These are phyloP conservation scores for Vidua macroura DNA, from an alignment of 2,113 vertebrate species.

Conservation along the genomic window DNA sequence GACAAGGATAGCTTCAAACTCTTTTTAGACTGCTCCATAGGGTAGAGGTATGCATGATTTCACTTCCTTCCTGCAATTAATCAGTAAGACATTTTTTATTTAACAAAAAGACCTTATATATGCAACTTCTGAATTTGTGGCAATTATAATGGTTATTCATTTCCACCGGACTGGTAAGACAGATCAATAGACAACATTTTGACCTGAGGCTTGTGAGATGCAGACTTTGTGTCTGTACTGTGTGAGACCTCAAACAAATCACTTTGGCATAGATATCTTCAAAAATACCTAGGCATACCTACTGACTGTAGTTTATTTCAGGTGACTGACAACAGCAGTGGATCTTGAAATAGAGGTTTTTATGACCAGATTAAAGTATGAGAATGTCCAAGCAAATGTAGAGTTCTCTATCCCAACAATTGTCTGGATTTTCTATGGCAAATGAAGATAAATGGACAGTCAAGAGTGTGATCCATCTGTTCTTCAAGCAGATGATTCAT, in stretches of 20 bases:
- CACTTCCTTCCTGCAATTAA: conserved; percentile 36
- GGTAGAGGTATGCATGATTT: not conserved
- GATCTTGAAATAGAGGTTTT: not conserved
- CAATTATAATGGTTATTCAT: not conserved
- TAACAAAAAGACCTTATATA: conserved; percentile 7
- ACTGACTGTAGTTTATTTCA: not conserved
- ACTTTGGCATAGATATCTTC: not conserved
- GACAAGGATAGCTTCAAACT: not conserved
- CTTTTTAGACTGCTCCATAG: not conserved
- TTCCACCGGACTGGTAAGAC: conserved; percentile 14
- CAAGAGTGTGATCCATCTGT: not conserved
- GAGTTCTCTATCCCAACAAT: not conserved
- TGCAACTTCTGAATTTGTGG: not conserved
- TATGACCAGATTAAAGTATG: not conserved
- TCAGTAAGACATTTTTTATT: not conserved
- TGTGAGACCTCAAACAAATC: conserved; percentile 50
- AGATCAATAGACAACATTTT: conserved; percentile 46
- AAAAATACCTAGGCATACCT: not conserved
- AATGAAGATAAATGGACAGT: not conserved
- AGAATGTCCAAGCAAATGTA: not conserved
- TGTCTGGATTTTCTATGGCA: not conserved
- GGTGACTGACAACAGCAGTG: not conserved
- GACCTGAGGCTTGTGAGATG: conserved; percentile 7
- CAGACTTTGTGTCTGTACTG: conserved; percentile 40
- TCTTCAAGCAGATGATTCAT: not conserved